These are phyloP conservation scores for Mesoligia furuncula DNA, from an alignment of 2,888 invertebrate species.

Conservation along the genomic window DNA sequence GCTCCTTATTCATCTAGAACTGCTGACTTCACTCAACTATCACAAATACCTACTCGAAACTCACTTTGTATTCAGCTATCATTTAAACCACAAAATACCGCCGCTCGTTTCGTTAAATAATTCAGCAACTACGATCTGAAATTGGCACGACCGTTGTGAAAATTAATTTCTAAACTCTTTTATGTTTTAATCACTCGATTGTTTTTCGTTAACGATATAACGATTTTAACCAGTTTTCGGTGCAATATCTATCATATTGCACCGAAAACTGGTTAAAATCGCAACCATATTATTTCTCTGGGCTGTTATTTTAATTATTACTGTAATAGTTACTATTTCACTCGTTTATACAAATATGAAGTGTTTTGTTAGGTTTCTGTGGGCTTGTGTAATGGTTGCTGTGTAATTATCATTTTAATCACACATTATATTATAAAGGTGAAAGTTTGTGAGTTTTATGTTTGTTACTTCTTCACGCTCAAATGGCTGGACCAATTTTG, in stretches of 20 bases:
- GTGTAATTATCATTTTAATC: background rate
- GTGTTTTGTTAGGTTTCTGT: conserved; percentile 6
- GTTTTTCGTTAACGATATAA: conserved; percentile 34
- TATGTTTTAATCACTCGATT: conserved; percentile 21
- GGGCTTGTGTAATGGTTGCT: background rate
- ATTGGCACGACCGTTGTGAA: conserved; percentile 12
- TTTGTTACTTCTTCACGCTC: too few relatives aligned
- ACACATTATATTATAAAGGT: too few relatives aligned
- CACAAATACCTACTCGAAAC: background rate
- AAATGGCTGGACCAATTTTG: too few relatives aligned
- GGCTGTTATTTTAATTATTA: conserved; percentile 15
- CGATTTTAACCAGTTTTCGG: too few relatives aligned
- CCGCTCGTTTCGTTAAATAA: conserved; percentile 4
- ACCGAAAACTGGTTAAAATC: background rate
- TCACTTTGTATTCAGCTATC: conserved; percentile 4
- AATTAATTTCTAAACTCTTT: conserved; percentile 40
- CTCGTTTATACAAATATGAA: background rate
- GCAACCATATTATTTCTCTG: background rate
- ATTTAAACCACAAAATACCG: background rate
- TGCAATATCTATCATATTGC: too few relatives aligned
- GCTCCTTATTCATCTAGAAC: background rate
- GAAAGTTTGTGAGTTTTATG: too few relatives aligned
- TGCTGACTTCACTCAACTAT: background rate
- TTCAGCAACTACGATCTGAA: background rate
- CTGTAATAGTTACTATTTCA: conserved; percentile 12